Conservation (phyloP, 92 coral and sea anemone genomes). For the Pocillopora meandrina region DNA sequence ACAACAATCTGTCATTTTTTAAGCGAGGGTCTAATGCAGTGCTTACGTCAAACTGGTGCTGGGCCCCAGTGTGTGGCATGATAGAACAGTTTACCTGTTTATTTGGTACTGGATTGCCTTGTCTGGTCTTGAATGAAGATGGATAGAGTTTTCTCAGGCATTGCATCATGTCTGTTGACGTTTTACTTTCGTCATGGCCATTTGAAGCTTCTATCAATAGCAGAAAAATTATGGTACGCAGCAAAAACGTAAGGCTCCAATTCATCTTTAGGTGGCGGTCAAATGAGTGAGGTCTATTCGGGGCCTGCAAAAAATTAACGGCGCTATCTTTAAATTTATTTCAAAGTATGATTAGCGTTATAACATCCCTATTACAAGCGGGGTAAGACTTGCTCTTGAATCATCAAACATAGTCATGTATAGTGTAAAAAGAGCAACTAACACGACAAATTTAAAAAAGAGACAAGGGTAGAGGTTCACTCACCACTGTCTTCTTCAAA, state of each 20-base stretch:
- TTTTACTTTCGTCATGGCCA: not conserved
- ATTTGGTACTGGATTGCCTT: not conserved
- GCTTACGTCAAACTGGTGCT: not conserved
- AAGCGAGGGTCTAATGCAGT: not conserved
- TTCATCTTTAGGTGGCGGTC: too few relatives aligned
- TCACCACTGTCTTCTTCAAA: too few relatives aligned
- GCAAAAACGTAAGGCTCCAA: not conserved
- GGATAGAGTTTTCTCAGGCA: not conserved
- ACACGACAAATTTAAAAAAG: too few relatives aligned
- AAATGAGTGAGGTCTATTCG: too few relatives aligned
- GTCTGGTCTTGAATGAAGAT: not conserved
- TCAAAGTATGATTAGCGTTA: too few relatives aligned
- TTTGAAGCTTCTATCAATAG: not conserved
- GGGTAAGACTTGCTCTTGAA: too few relatives aligned
- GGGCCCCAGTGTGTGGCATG: not conserved
- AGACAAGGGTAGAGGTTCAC: too few relatives aligned
- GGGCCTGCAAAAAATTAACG: too few relatives aligned
- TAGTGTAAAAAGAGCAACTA: too few relatives aligned
- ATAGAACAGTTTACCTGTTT: not conserved
- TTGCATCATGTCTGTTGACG: not conserved
- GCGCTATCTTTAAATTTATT: too few relatives aligned
- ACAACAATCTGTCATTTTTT: not conserved
- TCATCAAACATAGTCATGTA: too few relatives aligned
- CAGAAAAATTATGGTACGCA: not conserved
- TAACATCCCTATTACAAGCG: too few relatives aligned